phyloP scores from a whole-genome alignment of 2,797 vertebrate species.

The Bradypodion pumilum region DNA sequence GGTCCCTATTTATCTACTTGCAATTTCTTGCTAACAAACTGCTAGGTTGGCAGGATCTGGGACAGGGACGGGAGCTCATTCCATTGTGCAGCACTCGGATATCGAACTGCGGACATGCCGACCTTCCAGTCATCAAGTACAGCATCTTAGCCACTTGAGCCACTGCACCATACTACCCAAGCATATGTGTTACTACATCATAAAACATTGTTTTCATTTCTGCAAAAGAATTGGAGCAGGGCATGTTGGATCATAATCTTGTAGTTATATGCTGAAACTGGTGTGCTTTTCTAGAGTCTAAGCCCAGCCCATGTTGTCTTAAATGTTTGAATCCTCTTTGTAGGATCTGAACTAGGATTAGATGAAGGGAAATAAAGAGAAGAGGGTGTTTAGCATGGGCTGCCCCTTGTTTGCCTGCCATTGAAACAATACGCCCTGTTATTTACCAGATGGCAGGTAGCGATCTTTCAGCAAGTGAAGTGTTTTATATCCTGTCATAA shows the following conservation, averaged over 20 bases:
- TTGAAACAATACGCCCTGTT: neutral
- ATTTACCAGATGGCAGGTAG: conserved; percentile 7
- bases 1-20: too few relatives aligned
- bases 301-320: neutral
- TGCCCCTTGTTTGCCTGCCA: neutral
- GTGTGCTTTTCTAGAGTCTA: neutral
- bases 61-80: too few relatives aligned
- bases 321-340: neutral
- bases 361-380: neutral
- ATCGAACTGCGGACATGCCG: too few relatives aligned
- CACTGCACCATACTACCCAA: too few relatives aligned
- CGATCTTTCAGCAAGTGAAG: neutral
- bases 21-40: too few relatives aligned
- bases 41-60: too few relatives aligned
- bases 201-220: too few relatives aligned
- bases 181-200: neutral
- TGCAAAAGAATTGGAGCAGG: neutral
- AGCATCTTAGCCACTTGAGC: too few relatives aligned
- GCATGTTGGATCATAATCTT: too few relatives aligned
- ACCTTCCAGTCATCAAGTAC: too few relatives aligned
- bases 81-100: too few relatives aligned
- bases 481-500: neutral
- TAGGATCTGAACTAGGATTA: neutral
- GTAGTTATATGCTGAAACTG: neutral
- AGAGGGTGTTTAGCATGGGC: neutral